phyloP scores from a whole-genome alignment of 2,888 invertebrate species.

The Pogonocherus hispidulus region DNA sequence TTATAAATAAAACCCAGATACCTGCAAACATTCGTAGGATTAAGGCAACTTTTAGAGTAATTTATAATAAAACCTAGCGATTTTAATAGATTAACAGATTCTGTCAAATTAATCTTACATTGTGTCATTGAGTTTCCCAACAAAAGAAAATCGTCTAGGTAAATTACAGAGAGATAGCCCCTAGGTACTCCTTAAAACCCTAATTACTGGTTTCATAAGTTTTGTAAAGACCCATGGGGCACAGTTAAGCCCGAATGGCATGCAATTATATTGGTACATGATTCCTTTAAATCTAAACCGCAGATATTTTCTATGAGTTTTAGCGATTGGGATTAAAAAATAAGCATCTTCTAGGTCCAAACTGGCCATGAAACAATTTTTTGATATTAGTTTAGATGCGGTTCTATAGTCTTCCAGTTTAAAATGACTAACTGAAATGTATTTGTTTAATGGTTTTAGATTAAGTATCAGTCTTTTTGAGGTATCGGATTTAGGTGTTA shows the following conservation, averaged over 20 bases:
- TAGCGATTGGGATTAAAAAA: not conserved
- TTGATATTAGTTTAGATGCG: not conserved
- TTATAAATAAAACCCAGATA: not conserved
- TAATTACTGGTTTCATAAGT: too few relatives aligned
- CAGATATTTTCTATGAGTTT: too few relatives aligned
- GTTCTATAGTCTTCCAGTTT: not conserved
- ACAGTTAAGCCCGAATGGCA: too few relatives aligned
- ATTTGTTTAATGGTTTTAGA: not conserved
- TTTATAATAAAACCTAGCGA: not conserved
- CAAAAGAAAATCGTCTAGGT: too few relatives aligned
- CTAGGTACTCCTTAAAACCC: too few relatives aligned
- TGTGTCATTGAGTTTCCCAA: too few relatives aligned
- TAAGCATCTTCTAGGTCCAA: not conserved
- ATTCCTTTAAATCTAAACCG: too few relatives aligned
- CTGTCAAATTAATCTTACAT: too few relatives aligned
- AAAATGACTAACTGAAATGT: not conserved
- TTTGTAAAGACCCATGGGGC: too few relatives aligned
- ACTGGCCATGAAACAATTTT: slow-evolving; percentile 1
- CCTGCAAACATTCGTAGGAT: not conserved
- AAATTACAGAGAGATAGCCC: too few relatives aligned
- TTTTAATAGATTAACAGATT: not conserved
- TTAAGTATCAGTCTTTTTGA: not conserved
- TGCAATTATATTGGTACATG: too few relatives aligned
- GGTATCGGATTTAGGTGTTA: not conserved
- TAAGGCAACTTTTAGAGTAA: not conserved